Evolutionary conservation across 2,113 vertebrate genomes (phyloP).

Genomic region (Origma solitaria): DNA sequence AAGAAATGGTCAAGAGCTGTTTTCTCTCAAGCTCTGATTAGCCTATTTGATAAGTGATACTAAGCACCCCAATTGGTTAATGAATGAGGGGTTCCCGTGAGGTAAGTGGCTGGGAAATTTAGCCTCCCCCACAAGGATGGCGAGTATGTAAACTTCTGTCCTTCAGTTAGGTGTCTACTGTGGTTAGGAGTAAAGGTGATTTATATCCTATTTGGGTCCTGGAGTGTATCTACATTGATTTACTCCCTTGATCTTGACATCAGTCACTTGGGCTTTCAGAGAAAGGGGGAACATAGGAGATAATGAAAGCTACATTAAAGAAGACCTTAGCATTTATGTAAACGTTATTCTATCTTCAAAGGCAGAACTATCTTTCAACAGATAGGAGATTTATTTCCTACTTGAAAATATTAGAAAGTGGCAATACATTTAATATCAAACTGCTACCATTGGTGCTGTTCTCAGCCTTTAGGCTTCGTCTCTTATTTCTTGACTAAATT

Average conservation of each 20-base stretch:
- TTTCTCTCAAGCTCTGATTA: conserved; percentile 90
- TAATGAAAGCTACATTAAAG: conserved; percentile 78
- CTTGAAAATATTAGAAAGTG: conserved; percentile 46
- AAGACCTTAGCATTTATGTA: conserved; percentile 69
- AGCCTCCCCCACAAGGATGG: conserved; percentile 68
- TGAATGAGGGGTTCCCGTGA: conserved; percentile 71
- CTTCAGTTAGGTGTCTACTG: conserved; percentile 38
- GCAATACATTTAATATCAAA: conserved; percentile 7
- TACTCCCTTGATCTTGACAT: conserved; percentile 83
- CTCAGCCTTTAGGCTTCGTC: neutral
- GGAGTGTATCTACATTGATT: conserved; percentile 77
- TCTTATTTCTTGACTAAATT: neutral
- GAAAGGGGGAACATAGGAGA: conserved; percentile 62
- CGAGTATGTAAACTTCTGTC: conserved; percentile 54
- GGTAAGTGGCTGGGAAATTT: conserved; percentile 64
- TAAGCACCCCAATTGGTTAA: conserved; percentile 79
- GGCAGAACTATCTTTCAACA: conserved; percentile 48
- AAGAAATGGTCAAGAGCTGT: conserved; percentile 81
- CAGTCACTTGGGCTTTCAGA: conserved; percentile 69
- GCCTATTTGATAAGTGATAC: conserved; percentile 84
- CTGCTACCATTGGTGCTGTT: neutral
- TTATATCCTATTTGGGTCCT: conserved; percentile 74
- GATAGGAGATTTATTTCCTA: conserved; percentile 50
- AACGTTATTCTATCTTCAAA: conserved; percentile 79
- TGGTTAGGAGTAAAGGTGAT: conserved; percentile 67